phyloP scores from a whole-genome alignment of 2,113 vertebrate genomes.

The Paradoxurus hermaphroditus region DNA sequence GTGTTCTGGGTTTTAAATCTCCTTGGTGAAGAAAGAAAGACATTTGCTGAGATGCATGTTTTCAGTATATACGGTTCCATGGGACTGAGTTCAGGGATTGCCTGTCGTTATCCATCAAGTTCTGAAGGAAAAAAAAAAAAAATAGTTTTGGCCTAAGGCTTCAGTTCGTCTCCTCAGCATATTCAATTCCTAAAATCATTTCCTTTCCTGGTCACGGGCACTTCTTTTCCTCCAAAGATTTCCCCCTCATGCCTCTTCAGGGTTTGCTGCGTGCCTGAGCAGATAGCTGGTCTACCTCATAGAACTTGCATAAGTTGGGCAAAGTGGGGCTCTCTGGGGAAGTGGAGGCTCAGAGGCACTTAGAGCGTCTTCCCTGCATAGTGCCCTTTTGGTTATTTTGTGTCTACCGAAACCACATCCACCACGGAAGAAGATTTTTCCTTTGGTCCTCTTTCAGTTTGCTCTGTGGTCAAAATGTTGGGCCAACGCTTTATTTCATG shows the following conservation, averaged over 20 bases:
- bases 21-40: background rate
- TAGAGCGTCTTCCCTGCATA: background rate
- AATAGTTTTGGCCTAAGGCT: background rate
- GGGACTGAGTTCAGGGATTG: background rate
- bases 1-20: background rate
- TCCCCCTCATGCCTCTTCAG: background rate
- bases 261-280: background rate
- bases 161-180: background rate
- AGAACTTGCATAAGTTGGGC: background rate
- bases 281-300: background rate
- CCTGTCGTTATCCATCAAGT: background rate
- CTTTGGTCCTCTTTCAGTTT: slow-evolving; percentile 28
- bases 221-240: background rate
- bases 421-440: background rate
- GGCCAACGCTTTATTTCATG: background rate
- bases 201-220: background rate
- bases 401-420: slow-evolving; percentile 10
- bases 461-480: background rate
- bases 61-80: background rate
- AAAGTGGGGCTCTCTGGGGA: background rate
- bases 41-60: background rate
- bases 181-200: background rate
- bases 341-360: background rate
- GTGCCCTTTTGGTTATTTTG: background rate
- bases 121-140: background rate